Evolutionary conservation across 2,113 vertebrate genomes (phyloP).

Genomic region (Clarias magur): DNA sequence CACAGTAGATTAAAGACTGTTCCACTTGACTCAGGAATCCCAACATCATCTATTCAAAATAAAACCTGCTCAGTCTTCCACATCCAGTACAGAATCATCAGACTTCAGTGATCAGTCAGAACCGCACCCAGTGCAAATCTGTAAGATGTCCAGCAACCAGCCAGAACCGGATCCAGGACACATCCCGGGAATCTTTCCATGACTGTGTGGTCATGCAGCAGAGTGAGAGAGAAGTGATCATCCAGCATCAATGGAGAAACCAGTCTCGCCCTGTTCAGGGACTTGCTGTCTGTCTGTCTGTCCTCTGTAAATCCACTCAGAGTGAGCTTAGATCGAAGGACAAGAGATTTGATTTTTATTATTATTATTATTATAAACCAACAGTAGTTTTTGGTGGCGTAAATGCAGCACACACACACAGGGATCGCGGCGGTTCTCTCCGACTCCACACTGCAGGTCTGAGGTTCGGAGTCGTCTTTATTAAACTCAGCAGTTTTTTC

Average conservation of each 20-base stretch:
- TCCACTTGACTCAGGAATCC: not conserved
- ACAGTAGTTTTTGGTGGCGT: not conserved
- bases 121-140: not conserved
- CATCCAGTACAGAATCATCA: not conserved
- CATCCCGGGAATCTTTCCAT: not conserved
- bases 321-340: not conserved
- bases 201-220: not conserved
- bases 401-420: not conserved
- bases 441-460: not conserved
- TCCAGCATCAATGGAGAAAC: not conserved
- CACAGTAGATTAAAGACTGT: not conserved
- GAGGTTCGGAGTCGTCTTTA: not conserved
- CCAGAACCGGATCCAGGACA: not conserved
- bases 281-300: not conserved
- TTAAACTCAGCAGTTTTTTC: not conserved
- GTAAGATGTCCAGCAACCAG: not conserved
- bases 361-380: conserved; percentile 58
- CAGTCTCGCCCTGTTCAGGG: not conserved
- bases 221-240: not conserved
- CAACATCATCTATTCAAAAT: not conserved
- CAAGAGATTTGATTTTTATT: not conserved
- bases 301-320: not conserved
- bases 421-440: too few species aligned
- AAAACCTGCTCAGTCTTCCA: not conserved
- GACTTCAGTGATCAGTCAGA: not conserved